Evolutionary conservation across 2,113 vertebrate species (phyloP).

Genomic region (Nibea coibor): DNA sequence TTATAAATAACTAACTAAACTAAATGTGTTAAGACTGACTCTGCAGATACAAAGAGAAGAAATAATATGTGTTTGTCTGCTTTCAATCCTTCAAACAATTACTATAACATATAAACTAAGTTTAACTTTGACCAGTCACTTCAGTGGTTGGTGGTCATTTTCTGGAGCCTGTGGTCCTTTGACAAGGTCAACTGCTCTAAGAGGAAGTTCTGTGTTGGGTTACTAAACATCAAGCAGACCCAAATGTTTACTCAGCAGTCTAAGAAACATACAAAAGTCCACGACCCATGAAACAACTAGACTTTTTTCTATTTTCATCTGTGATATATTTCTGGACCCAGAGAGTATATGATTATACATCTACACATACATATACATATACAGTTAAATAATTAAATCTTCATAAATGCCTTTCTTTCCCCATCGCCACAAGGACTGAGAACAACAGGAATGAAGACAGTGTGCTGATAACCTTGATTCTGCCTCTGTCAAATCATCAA

Average conservation of each 20-base stretch:
- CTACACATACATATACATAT: too few species aligned
- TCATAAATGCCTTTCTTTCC: not conserved
- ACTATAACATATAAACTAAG: too few species aligned
- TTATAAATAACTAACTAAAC: not conserved
- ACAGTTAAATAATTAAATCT: too few species aligned
- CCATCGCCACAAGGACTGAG: not conserved
- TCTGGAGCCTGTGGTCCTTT: too few species aligned
- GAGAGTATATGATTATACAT: not conserved
- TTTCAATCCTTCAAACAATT: too few species aligned
- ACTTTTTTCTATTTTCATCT: constrained; percentile 35
- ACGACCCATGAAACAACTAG: constrained; percentile 32
- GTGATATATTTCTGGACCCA: constrained; percentile 1
- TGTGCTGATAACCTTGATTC: constrained; percentile 26
- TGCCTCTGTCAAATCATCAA: constrained; percentile 60
- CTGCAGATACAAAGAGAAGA: too few species aligned
- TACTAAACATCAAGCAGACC: constrained; percentile 38
- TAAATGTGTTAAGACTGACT: too few species aligned
- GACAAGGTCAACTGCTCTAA: not conserved
- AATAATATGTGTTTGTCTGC: too few species aligned
- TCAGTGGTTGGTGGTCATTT: not conserved
- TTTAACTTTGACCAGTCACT: not conserved
- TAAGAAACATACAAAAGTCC: constrained; percentile 9
- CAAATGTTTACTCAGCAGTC: constrained; percentile 63
- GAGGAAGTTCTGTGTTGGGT: constrained; percentile 57
- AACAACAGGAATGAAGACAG: not conserved